Base-by-base conservation (phyloP, 2,888 invertebrate genomes). In the Drosophila yooni region DNA sequence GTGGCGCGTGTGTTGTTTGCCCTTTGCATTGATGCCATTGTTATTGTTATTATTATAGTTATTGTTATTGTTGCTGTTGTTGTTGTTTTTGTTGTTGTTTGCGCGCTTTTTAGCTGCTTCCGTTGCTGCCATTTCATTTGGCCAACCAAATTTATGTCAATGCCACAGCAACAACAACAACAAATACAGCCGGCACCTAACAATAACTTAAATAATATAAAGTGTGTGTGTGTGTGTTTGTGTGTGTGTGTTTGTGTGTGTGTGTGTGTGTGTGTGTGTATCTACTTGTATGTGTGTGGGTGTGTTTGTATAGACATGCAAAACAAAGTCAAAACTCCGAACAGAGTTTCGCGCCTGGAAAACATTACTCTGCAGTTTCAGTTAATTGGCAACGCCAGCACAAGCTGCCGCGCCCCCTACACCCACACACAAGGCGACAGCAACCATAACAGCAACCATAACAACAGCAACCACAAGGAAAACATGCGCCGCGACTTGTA, bases 281-380 rank as follows among this genome's bases (percentile, higher is more conserved):
- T 31, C 31, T 31, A 36, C 29, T 31, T n/a, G 46, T n/a, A 27
- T 40, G 40, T 57, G 48, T 56, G 53, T 57, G 54, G 64, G 66
- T 43, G 67, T 60, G 69, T 69, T 70, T 78, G 58, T 65, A 60
- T 43, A 36, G 62, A 65, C 79, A 79, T 79, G 79, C 81, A 81
- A 81, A 77, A 74, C 51, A 51, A 59, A 65, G 70, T 62, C 62
- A 46, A 52, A 74, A 77, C 77, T 77, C 54, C 58, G 31, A 67
- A 43, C 53, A 29, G 56, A 59, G 68, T 65, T 79, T 77, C 59
- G 77, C 70, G 70, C 60, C 67, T 74, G 71, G 81, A 69, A 74
- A 88, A 89, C 86, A 88, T 89, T 89, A 85, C 86, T 85, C 83
- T 88, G 88, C 86, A 88, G 81, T 87, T 87, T 88, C 76, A 80